Conservation (phyloP, 2,888 invertebrate species). For the Ennomos quercinarius region DNA sequence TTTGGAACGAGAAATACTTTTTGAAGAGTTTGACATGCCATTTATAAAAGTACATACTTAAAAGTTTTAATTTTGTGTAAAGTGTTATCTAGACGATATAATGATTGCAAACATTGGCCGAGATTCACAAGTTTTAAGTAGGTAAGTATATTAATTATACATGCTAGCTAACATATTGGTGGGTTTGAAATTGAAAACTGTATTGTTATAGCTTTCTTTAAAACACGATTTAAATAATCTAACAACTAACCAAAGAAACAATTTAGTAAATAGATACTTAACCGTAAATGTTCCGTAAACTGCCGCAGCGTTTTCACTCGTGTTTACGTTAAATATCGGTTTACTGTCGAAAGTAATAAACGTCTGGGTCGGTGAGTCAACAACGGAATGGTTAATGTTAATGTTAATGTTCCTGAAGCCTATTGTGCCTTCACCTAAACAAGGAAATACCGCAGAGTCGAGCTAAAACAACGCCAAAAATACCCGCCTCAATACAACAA, state of each 20-base stretch:
- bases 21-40: background rate
- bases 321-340: constrained; percentile 39
- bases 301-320: constrained; percentile 17
- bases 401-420: too few relatives aligned
- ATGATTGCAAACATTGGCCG: too few relatives aligned
- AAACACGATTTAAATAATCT: too few relatives aligned
- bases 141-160: too few relatives aligned
- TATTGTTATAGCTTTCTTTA: background rate
- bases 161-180: too few relatives aligned
- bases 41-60: background rate
- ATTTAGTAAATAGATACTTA: background rate
- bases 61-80: too few relatives aligned
- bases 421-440: constrained; percentile 59
- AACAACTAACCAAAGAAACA: background rate
- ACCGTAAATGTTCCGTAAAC: constrained; percentile 19
- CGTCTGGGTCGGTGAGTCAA: constrained; percentile 45
- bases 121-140: too few relatives aligned
- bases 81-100: too few relatives aligned
- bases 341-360: constrained; percentile 51
- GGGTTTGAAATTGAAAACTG: too few relatives aligned
- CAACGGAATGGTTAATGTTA: constrained; percentile 51
- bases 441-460: constrained; percentile 63
- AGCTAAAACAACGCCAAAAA: constrained; percentile 67
- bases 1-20: background rate
- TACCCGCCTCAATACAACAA: constrained; percentile 57